These are phyloP conservation scores for Colaptes auratus DNA, from an alignment of 2,113 vertebrate genomes.

Conservation along the genomic window DNA sequence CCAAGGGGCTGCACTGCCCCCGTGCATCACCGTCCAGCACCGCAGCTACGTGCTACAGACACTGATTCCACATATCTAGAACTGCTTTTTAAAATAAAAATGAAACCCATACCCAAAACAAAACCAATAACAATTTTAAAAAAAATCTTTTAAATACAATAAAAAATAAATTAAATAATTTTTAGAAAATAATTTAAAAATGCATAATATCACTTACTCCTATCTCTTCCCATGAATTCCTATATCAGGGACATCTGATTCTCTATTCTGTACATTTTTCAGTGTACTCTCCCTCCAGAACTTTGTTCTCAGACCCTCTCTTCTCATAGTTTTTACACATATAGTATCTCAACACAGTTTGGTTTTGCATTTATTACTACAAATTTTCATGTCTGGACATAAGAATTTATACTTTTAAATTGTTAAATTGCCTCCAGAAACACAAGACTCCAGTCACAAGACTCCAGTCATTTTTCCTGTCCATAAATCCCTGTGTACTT, in stretches of 20 bases:
- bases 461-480: not conserved
- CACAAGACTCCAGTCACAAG: fast-evolving
- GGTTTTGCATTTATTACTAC: not conserved
- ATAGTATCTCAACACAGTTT: not conserved
- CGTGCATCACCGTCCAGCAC: not conserved
- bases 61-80: not conserved
- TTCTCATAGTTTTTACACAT: not conserved
- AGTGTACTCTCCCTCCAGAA: not conserved
- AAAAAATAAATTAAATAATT: no score
- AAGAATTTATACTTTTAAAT: not conserved
- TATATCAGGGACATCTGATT: not conserved
- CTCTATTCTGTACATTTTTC: not conserved
- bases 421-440: not conserved
- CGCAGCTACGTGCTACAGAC: fast-evolving
- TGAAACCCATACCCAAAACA: no score
- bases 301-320: not conserved
- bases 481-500: not conserved
- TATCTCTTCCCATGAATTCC: not conserved
- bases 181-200: no score
- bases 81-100: not conserved
- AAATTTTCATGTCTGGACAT: not conserved
- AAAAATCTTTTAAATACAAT: no score
- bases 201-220: not conserved
- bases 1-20: not conserved
- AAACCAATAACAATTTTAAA: no score